Base-by-base conservation (phyloP, 2,113 vertebrate genomes). In the Willisornis vidua region DNA sequence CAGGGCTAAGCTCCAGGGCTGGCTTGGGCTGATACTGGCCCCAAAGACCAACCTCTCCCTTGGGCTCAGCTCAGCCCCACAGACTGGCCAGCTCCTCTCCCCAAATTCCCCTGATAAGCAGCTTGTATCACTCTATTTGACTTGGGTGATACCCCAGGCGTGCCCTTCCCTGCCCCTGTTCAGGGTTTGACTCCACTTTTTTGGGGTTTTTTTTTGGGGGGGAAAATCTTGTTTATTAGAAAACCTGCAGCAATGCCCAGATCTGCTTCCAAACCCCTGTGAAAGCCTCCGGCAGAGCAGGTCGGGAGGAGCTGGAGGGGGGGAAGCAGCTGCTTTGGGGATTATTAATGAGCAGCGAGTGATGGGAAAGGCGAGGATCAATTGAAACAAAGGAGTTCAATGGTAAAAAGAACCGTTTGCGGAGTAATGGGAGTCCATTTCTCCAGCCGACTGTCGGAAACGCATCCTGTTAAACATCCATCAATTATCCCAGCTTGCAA, bases 381-480 rank as follows among this genome's bases (percentile, higher is more conserved):
- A 97, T 97, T 72, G 97, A 93, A 97, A 97, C 96, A 97, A 96
- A 97, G 97, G 97, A 97, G 95, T 94, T 95, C 91, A 66, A 72
- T 95, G 95, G 95, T 74, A 93, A 96, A 95, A 94, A 96, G 96
- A 77, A 97, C 83, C 77, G 93, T 96, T 96, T 81, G 92, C 7
- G 3, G 92, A 63, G 94, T 96, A 94, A 97, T 96, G 94, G 95
- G 97, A 97, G 96, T 95, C 97, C 95, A 97, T 97, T 97, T 97
- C 96, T 96, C 87, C 93, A 91, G 96, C 94, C 81, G 73, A 87
- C 94, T 90, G 96, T 96, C 96, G 96, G 97, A 97, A 97, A 90
- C 67, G 74, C 97, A 96, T 96, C 96, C 96, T 97, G 97, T 96
- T 95, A 96, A 97, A 94, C 97, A 97, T 95, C 96, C 97, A 97